Evolutionary conservation across 1,140 invertebrate species (phyloP), one percentile per base, ranked within the genome.

Genomic region (Zaprionus vittiger): DNA sequence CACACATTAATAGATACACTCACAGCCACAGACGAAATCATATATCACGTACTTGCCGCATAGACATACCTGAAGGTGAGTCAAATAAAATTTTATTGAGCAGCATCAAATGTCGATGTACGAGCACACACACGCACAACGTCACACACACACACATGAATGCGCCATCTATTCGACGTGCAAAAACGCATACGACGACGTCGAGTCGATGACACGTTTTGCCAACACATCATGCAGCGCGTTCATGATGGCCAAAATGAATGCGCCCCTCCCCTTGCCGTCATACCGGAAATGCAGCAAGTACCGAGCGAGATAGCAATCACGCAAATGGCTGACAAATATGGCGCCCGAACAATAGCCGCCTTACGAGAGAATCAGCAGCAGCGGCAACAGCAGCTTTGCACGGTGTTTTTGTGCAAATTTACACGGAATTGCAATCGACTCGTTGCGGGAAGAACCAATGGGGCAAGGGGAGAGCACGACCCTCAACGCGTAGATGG

Each of bases 141-240:
- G 7, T 20, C 44, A 49, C 47, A 52, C 4, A 22, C 20, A 52
- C n/a, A 49, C 7, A 49, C 17, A 49, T 7, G 7, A 2, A 11
- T 20, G 9, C n/a, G 17, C 17, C 47, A 49, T 49, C 17, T 49
- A 49, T 49, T 20, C 67, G 56, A 73, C 34, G 38, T 63, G 37
- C 34, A 55, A 41, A 41, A 41, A 41, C 38, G 38, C 38, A 41
- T n/a, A 41, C 15, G 38, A 15, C 15, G 38, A 47, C 41, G 41
- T 15, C 38, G 34, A 73, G 65, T 47, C 67, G 77, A 63, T 89
- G 83, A 87, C 83, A 87, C 83, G 84, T 87, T 87, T 79, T 80
- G 83, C 84, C 81, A 89, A 75, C 83, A 82, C 83, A 89, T 89
- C 78, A 81, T 80, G 64, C 78, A 80, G 65, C 77, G 65, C 73